phyloP scores from a whole-genome alignment of 2,888 invertebrate genomes.

The Mesorhabditis spiculigera region DNA sequence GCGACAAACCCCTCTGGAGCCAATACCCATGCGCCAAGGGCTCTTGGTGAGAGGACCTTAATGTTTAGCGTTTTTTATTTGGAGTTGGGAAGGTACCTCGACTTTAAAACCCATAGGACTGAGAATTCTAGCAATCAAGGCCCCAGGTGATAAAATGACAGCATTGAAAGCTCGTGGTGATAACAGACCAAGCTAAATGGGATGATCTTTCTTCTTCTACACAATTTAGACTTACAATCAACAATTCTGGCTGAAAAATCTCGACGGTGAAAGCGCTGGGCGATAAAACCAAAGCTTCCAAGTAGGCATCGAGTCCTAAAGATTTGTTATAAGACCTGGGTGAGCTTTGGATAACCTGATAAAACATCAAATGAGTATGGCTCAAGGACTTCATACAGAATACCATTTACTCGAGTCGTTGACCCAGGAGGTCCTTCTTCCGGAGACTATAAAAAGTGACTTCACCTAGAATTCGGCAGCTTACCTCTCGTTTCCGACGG shows the following conservation, averaged over 20 bases:
- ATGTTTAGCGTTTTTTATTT: neutral
- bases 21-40: slow-evolving; percentile 45
- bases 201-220: too few relatives aligned
- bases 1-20: slow-evolving; percentile 50
- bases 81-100: slow-evolving; percentile 17
- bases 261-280: slow-evolving; percentile 46
- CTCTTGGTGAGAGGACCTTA: slow-evolving; percentile 34
- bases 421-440: slow-evolving; percentile 1
- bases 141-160: slow-evolving; percentile 46
- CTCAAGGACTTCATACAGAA: slow-evolving; percentile 1
- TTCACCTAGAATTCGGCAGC: neutral
- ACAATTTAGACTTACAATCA: slow-evolving; percentile 19
- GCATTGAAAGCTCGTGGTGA: slow-evolving; percentile 52
- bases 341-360: neutral
- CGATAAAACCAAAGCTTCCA: slow-evolving; percentile 43
- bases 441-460: neutral
- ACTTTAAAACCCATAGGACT: slow-evolving; percentile 46
- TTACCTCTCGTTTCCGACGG: neutral
- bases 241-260: slow-evolving; percentile 37
- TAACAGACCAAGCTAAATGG: slow-evolving; percentile 32
- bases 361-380: neutral
- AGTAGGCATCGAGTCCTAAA: slow-evolving; percentile 4
- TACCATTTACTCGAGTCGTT: neutral
- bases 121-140: slow-evolving; percentile 42
- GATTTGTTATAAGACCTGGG: neutral